Percentiles rank a stretch among this genome's conserved stretches.
Evolutionary conservation across 2,113 vertebrate genomes (phyloP).

Genomic region (Xiphophorus couchianus): DNA sequence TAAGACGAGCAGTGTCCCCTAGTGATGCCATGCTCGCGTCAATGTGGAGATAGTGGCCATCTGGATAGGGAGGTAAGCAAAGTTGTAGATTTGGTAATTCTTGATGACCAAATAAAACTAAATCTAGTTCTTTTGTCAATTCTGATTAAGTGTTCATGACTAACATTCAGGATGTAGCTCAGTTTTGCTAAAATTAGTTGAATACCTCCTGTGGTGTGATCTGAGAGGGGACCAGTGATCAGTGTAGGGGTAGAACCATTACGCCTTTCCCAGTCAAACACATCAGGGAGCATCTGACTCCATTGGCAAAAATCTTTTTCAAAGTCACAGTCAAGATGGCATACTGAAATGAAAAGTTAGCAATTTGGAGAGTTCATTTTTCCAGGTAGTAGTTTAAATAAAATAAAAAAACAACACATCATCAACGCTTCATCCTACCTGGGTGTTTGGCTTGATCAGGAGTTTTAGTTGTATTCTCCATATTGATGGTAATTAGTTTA

Average conservation of each 20-base stretch:
- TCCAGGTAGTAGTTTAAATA: too few relatives aligned
- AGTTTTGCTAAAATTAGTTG: too few relatives aligned
- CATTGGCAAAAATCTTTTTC: slow-evolving; percentile 48
- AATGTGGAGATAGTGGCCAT: slow-evolving; percentile 77
- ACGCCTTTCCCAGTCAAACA: slow-evolving; percentile 55
- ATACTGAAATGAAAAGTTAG: slow-evolving; percentile 18
- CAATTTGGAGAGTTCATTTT: not conserved
- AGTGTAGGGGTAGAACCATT: slow-evolving; percentile 41
- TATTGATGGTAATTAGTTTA: not conserved
- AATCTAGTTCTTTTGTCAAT: too few relatives aligned
- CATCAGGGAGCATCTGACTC: slow-evolving; percentile 45
- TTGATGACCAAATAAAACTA: not conserved
- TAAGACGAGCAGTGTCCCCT: slow-evolving; percentile 75
- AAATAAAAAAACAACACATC: too few relatives aligned
- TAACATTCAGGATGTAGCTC: too few relatives aligned
- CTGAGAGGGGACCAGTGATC: slow-evolving; percentile 48
- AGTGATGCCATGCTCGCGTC: slow-evolving; percentile 49
- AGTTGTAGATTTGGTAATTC: slow-evolving; percentile 75
- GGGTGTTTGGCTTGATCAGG: not conserved
- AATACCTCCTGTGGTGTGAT: slow-evolving; percentile 67
- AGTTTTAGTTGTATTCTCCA: not conserved
- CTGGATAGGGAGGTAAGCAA: slow-evolving; percentile 44
- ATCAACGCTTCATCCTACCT: slow-evolving; percentile 25
- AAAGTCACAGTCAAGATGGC: slow-evolving; percentile 49
- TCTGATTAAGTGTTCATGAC: too few relatives aligned